phyloP scores from a whole-genome alignment of 2,888 invertebrate genomes.

The Tridacna gigas region DNA sequence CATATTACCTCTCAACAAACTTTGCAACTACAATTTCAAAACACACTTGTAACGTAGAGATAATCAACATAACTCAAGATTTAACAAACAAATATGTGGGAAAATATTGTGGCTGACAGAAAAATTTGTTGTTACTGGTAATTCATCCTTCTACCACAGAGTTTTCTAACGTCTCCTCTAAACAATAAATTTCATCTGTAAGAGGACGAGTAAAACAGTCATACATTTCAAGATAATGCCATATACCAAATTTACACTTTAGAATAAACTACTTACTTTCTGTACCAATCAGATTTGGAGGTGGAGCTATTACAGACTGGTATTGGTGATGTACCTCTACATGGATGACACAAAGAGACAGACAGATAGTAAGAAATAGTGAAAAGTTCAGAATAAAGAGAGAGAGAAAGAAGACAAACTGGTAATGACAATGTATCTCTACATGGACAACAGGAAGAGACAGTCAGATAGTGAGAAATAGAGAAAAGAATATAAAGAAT shows the following conservation, averaged over 20 bases:
- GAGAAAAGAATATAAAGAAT: too few relatives aligned
- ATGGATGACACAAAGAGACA: constrained; percentile 2
- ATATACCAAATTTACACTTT: background rate
- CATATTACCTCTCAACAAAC: too few relatives aligned
- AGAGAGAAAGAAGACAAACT: background rate
- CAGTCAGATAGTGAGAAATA: too few relatives aligned
- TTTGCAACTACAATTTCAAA: too few relatives aligned
- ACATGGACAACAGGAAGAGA: too few relatives aligned
- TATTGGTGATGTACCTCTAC: constrained; percentile 5
- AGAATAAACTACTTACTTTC: constrained; percentile 23
- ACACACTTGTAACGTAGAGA: too few relatives aligned
- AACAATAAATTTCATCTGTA: background rate
- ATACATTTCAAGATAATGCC: background rate
- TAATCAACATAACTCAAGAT: too few relatives aligned
- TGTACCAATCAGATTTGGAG: constrained; percentile 19
- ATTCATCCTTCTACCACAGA: too few relatives aligned
- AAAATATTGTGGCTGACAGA: too few relatives aligned
- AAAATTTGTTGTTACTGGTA: too few relatives aligned
- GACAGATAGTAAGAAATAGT: constrained; percentile 9
- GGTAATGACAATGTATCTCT: background rate
- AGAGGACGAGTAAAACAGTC: background rate
- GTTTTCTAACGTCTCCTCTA: too few relatives aligned
- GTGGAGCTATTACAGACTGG: constrained; percentile 28
- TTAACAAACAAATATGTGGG: too few relatives aligned
- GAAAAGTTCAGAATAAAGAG: background rate